Evolutionary conservation across 2,113 vertebrate genomes (phyloP).

Genomic region (Chlorodrepanis virens): DNA sequence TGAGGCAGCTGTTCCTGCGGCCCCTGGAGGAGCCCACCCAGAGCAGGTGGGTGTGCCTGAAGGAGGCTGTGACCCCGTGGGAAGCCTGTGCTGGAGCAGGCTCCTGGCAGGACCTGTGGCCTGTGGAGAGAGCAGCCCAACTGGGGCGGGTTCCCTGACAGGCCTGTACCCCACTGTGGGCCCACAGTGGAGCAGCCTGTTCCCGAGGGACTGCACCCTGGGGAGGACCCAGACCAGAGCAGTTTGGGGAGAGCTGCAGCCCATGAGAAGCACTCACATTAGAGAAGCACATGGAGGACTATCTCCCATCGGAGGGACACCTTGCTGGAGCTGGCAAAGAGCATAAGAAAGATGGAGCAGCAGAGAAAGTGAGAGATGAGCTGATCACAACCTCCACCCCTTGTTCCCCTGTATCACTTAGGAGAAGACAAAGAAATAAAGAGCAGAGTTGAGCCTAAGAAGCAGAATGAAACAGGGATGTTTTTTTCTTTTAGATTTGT

Average conservation of each 20-base stretch:
- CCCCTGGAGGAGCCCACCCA: not conserved
- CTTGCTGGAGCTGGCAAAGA: not conserved
- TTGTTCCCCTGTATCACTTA: accelerated
- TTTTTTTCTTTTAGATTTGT: not conserved
- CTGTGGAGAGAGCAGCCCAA: too few relatives aligned
- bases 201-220: not conserved
- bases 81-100: accelerated
- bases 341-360: not conserved
- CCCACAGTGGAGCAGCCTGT: accelerated
- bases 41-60: not conserved
- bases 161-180: accelerated
- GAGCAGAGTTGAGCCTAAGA: not conserved
- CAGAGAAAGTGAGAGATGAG: not conserved
- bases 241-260: not conserved
- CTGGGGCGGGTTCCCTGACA: not conserved
- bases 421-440: not conserved
- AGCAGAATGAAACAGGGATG: not conserved
- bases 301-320: accelerated
- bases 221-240: accelerated
- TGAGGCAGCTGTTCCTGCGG: not conserved
- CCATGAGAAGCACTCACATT: not conserved
- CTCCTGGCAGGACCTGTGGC: not conserved
- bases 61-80: not conserved
- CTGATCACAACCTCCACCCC: not conserved
- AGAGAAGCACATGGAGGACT: not conserved